A percentile compares a stretch with the other conserved stretches of the same genome.
These are phyloP conservation scores for Aradophagus sp. DNA, from an alignment of 1,140 invertebrate species.

Conservation along the genomic window DNA sequence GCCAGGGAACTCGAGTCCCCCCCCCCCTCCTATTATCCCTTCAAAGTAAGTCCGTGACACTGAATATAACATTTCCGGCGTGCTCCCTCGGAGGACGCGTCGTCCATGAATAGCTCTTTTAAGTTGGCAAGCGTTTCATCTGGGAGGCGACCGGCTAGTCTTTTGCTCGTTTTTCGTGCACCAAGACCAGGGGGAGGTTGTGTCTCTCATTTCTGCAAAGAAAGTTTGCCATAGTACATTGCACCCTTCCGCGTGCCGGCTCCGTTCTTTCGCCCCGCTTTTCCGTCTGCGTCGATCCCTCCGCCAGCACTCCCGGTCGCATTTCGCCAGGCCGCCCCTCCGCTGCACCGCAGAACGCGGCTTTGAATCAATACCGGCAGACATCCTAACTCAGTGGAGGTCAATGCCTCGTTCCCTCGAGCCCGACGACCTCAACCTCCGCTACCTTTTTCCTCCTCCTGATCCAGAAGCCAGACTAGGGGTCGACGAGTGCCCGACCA, in stretches of 20 bases:
- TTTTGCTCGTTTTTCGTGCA: conserved; percentile 50
- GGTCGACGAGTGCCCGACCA: conserved; percentile 49
- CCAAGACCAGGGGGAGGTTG: conserved; percentile 46
- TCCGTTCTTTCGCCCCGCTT: conserved; percentile 39
- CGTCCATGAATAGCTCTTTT: conserved; percentile 57
- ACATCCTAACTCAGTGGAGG: conserved; percentile 71
- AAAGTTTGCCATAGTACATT: conserved; percentile 68
- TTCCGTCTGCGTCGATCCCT: conserved; percentile 38
- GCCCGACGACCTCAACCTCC: conserved; percentile 71
- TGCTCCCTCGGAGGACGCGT: conserved; percentile 6
- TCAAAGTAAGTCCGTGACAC: too few species aligned
- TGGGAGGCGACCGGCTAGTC: conserved; percentile 46
- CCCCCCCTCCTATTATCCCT: too few species aligned
- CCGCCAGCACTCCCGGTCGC: conserved; percentile 55
- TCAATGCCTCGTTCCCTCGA: conserved; percentile 71
- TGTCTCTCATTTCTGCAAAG: conserved; percentile 54
- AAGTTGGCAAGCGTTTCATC: conserved; percentile 64
- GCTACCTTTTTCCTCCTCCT: conserved; percentile 63
- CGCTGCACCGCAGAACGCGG: conserved; percentile 44
- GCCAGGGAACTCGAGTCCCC: too few species aligned
- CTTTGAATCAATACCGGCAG: conserved; percentile 72
- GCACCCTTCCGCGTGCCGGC: conserved; percentile 58
- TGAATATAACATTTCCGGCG: too few species aligned
- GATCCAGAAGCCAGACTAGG: conserved; percentile 60
- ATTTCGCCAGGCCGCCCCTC: conserved; percentile 48